Evolutionary conservation across 2,797 vertebrate genomes (phyloP), one percentile per base, ranked within the genome.

Genomic region (Sphaeramia orbicularis): DNA sequence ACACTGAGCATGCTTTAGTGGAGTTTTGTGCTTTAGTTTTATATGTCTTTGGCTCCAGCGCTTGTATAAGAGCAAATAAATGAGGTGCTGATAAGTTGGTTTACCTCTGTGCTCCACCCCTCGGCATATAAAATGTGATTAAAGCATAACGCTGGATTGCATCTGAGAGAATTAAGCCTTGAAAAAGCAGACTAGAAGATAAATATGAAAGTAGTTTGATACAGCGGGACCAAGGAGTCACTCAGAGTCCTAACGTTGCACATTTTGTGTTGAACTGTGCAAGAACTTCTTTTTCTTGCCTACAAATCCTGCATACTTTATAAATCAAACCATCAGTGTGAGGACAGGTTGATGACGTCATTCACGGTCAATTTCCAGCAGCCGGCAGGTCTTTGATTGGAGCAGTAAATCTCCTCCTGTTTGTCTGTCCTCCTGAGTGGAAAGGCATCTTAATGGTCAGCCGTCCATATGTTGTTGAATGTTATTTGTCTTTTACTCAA

Each of bases 341-440:
- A 80, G 45, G 89, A 90, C 87, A 91, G 81, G 73, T 81, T 85
- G 80, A 86, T 91, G 87, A 92, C 68, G 76, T 91, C 87, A 91
- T 91, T 92, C 81, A 90, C 71, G 89, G 75, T 85, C 82, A 40
- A 91, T 92, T 93, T 89, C 81, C 90, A 92, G 77, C 87, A 80
- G 83, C 61, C 71, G 48, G 59, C 76, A 73, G 78, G 35, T 50
- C 85, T 88, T 89, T 90, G 86, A 92, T 92, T 90, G 80, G 76
- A 75, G 84, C 77, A 78, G 71, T 89, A 89, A 92, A 92, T 93
- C 86, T 91, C 81, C 81, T 62, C 67, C 61, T 76, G 84, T 75
- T 79, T 62, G 81, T 85, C 74, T 78, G 72, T 80, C 65, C 55
- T 85, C 61, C 60, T 58, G 67, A 73, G 62, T 81, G 60, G 73